These are phyloP conservation scores for Panagrolaimus sp. DNA, from an alignment of 1,140 invertebrate species.

Conservation along the genomic window DNA sequence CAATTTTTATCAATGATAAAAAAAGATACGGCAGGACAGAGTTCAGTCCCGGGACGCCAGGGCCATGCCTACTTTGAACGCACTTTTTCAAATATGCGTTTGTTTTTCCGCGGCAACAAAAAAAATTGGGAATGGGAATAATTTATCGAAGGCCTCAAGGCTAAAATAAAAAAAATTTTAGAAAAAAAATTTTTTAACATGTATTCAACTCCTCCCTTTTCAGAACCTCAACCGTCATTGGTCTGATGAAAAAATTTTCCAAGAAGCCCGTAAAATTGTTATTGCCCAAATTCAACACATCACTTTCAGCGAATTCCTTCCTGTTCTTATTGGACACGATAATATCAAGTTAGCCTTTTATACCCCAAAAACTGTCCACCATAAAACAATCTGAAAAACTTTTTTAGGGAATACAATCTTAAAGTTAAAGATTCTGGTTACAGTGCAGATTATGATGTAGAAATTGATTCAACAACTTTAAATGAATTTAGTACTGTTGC, in stretches of 20 bases:
- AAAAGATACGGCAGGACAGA: too few species aligned
- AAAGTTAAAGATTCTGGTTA: constrained; percentile 25
- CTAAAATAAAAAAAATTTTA: too few species aligned
- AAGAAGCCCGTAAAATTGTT: constrained; percentile 76
- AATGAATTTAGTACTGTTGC: constrained; percentile 44
- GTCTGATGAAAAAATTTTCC: constrained; percentile 86
- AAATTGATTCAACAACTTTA: constrained; percentile 33
- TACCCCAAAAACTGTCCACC: constrained; percentile 15
- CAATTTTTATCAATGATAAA: too few species aligned
- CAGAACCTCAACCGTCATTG: constrained; percentile 83
- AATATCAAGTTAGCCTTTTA: constrained; percentile 30
- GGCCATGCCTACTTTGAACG: too few species aligned
- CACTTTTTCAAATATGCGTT: too few species aligned
- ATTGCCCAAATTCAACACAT: constrained; percentile 52
- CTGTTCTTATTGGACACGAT: constrained; percentile 55
- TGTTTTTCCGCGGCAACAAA: too few species aligned
- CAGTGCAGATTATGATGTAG: constrained; percentile 38
- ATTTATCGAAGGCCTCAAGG: too few species aligned
- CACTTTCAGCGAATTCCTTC: constrained; percentile 59
- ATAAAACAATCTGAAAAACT: constrained; percentile 23
- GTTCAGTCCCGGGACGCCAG: too few species aligned
- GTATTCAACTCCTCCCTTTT: constrained; percentile 14
- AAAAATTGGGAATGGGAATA: too few species aligned
- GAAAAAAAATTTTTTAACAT: too few species aligned
- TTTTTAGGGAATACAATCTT: constrained; percentile 40